phyloP scores from a whole-genome alignment of 1,140 invertebrate genomes.

The Globodera ellingtonae region DNA sequence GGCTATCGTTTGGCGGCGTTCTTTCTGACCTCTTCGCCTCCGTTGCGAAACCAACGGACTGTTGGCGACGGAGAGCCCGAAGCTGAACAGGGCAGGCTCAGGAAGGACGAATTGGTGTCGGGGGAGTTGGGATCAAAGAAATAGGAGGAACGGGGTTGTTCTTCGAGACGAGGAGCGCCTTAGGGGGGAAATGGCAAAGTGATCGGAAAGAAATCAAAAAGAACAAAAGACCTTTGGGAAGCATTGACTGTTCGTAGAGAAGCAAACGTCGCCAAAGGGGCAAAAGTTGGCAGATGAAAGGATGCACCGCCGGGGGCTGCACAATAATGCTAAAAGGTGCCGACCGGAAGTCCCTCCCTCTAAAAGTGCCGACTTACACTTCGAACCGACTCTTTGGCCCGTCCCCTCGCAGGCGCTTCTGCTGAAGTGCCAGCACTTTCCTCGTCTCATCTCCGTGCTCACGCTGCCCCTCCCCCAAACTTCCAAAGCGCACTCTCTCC shows the following conservation, averaged over 20 bases:
- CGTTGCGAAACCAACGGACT: conserved; percentile 43
- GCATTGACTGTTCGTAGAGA: conserved; percentile 48
- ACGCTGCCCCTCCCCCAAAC: neutral
- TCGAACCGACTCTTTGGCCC: neutral
- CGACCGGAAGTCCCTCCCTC: neutral
- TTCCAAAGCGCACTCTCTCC: neutral
- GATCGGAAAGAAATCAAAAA: conserved; percentile 2
- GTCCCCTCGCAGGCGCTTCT: neutral
- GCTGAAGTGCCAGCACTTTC: neutral
- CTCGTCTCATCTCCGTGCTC: neutral
- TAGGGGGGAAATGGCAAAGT: neutral
- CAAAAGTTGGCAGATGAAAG: conserved; percentile 46
- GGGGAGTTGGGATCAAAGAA: conserved; percentile 27
- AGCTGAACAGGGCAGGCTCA: conserved; percentile 43
- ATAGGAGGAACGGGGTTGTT: conserved; percentile 18
- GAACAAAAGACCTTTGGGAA: conserved; percentile 38
- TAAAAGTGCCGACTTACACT: neutral
- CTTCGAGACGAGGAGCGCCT: conserved; percentile 42
- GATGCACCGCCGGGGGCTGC: neutral
- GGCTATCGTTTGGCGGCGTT: no score
- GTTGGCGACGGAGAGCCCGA: conserved; percentile 35
- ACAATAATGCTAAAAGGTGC: conserved; percentile 1
- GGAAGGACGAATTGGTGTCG: conserved; percentile 35
- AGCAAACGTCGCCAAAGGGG: conserved; percentile 36
- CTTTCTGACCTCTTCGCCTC: conserved; percentile 27